phyloP scores from a whole-genome alignment of 2,888 invertebrate species.

The Melangyna quadrimaculata region DNA sequence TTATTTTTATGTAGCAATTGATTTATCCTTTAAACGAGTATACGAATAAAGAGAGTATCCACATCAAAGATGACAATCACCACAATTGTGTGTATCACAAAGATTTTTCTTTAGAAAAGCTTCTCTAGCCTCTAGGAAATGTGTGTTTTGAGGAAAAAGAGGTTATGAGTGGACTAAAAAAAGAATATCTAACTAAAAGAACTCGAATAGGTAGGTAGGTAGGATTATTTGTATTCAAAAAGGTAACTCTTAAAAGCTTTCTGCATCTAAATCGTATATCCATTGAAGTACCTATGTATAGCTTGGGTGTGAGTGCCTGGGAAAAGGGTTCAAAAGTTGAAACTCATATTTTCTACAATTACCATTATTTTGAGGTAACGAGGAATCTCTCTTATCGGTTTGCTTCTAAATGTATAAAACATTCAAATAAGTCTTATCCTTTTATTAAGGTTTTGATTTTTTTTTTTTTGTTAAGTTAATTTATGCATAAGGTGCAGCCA shows the following conservation, averaged over 20 bases:
- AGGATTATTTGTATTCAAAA: conserved; percentile 6
- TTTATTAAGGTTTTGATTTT: background rate
- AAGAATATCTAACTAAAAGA: background rate
- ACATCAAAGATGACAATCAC: conserved; percentile 62
- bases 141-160: background rate
- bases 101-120: conserved; percentile 23
- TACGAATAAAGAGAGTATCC: conserved; percentile 36
- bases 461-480: conserved; percentile 9
- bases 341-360: conserved; percentile 5
- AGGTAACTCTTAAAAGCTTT: background rate
- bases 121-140: conserved; percentile 19
- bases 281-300: background rate
- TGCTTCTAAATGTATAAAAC: background rate
- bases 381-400: background rate
- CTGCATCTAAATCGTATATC: background rate
- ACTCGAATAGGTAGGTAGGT: background rate
- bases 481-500: conserved; percentile 25
- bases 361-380: background rate
- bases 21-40: conserved; percentile 54
- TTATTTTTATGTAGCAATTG: conserved; percentile 61
- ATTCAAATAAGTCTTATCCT: background rate
- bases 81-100: conserved; percentile 62
- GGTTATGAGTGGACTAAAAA: background rate
- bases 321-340: conserved; percentile 4
- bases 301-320: background rate